Base-by-base conservation (phyloP, 2,888 invertebrate species). In the Chrysotoxum bicinctum region DNA sequence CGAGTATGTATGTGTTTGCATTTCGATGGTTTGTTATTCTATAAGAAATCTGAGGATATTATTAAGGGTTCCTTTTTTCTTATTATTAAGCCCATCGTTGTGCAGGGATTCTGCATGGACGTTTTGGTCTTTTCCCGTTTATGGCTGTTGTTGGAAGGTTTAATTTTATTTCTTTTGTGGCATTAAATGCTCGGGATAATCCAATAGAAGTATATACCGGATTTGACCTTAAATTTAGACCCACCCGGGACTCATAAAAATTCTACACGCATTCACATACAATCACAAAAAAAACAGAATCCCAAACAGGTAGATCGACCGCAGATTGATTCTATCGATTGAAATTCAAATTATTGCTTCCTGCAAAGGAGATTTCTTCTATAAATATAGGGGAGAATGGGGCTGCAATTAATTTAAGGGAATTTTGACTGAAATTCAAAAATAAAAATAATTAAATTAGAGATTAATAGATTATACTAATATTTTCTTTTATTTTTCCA, bases 241-340 rank as follows among this genome's bases (percentile, higher is more conserved):
- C 56, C 35, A 60, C 2, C 56, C 12, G 66, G 68, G 64, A 54
- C 70, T 74, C 45, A 79, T 75, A 64, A 84, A 75, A 70, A 60
- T 64, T 70, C 45, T 37, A 43, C 37, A 48, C 16, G 50, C 40
- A 60, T 40, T 40, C 45, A 32, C 21, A 35, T 64, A 19, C 19
- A 35, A 50, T 40, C 8, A 50, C 12, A 32, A 35, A n/a, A 12
- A 78, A 8, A 35, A 40, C n/a, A 1, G 26, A 66, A 50, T 21
- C 8, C 26, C 12, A 62, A 54, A 52, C 64, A 76, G 75, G 72
- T 68, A 70, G 60, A 76, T 23, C 68, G 40, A 73, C 80, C 73
- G 80, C 85, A 85, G 85, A 85, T 85, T 85, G 85, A 85, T 77
- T 85, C 68, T 68, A 85, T 85, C 85, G 85, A 85, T 85, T 69